A percentile compares a stretch with the other conserved stretches of the same genome.
Conservation (phyloP, 2,888 invertebrate species). For the Heteromyza rotundicornis region DNA sequence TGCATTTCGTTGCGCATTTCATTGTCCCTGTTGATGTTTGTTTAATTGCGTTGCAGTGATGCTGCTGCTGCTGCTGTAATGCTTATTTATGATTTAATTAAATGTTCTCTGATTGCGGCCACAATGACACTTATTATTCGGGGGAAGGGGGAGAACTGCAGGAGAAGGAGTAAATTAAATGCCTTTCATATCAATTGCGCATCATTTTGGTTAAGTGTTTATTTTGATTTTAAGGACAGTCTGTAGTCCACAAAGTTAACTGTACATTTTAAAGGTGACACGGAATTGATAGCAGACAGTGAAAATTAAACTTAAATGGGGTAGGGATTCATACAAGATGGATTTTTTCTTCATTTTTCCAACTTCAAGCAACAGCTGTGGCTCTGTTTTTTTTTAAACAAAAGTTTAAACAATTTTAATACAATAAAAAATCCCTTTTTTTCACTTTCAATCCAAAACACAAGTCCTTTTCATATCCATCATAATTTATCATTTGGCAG, state of each 20-base stretch:
- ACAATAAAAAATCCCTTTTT: too few relatives aligned
- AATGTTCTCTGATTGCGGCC: conserved; percentile 38
- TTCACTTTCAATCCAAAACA: not conserved
- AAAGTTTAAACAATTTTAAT: not conserved
- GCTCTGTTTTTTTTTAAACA: not conserved
- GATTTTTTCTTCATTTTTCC: too few relatives aligned
- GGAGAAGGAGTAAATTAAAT: not conserved
- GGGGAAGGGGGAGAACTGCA: too few relatives aligned
- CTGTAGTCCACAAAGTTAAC: too few relatives aligned
- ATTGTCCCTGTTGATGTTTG: conserved; percentile 48
- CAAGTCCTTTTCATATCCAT: not conserved
- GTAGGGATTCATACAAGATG: too few relatives aligned
- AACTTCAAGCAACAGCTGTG: too few relatives aligned
- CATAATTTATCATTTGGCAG: conserved; percentile 13
- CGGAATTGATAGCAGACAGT: too few relatives aligned
- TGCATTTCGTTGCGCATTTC: conserved; percentile 27
- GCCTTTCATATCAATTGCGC: not conserved
- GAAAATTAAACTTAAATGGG: too few relatives aligned
- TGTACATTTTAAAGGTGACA: too few relatives aligned
- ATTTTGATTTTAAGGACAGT: not conserved
- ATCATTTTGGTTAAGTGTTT: not conserved
- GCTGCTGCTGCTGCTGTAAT: too few relatives aligned
- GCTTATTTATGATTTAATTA: conserved; percentile 55
- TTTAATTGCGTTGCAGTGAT: conserved; percentile 48
- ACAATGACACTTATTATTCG: conserved; percentile 33